A percentile compares a stretch with the other conserved stretches of the same genome.
Evolutionary conservation across 2,797 vertebrate species (phyloP).

Genomic region (Hozukius guyotensis): DNA sequence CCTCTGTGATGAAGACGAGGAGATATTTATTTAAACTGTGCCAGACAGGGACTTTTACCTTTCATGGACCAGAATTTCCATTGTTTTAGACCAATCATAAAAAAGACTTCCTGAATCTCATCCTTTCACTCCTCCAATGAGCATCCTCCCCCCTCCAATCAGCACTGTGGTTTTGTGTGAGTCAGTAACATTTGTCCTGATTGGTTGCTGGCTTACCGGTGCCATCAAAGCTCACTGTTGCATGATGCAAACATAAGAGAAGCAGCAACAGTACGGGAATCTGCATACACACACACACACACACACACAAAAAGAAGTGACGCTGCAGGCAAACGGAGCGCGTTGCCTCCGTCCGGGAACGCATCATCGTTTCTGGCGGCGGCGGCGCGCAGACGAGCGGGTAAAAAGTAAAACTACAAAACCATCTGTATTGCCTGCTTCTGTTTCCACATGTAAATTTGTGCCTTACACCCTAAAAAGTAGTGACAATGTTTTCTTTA

Average conservation of each 20-base stretch:
- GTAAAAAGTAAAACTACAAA: constrained; percentile 47
- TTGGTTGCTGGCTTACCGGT: constrained; percentile 86
- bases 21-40: constrained; percentile 93
- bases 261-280: constrained; percentile 67
- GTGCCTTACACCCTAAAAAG: constrained; percentile 99
- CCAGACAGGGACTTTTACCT: constrained; percentile 85
- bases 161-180: constrained; percentile 86
- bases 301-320: constrained; percentile 34
- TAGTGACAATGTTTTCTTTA: constrained; percentile 92
- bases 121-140: constrained; percentile 77
- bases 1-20: constrained; percentile 78
- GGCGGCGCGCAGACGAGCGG: constrained; percentile 50
- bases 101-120: constrained; percentile 70
- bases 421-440: constrained; percentile 87
- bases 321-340: constrained; percentile 68
- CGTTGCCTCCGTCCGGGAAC: constrained; percentile 74
- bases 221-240: constrained; percentile 90
- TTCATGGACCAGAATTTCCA: constrained; percentile 79
- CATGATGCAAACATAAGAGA: constrained; percentile 85
- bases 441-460: constrained; percentile 99
- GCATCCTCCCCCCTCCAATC: constrained; percentile 64
- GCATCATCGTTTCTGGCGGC: constrained; percentile 24
- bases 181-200: constrained; percentile 86
- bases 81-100: constrained; percentile 73
- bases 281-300: constrained; percentile 39